Evolutionary conservation across 1,140 invertebrate species (phyloP).

Genomic region (Globodera ellingtonae): DNA sequence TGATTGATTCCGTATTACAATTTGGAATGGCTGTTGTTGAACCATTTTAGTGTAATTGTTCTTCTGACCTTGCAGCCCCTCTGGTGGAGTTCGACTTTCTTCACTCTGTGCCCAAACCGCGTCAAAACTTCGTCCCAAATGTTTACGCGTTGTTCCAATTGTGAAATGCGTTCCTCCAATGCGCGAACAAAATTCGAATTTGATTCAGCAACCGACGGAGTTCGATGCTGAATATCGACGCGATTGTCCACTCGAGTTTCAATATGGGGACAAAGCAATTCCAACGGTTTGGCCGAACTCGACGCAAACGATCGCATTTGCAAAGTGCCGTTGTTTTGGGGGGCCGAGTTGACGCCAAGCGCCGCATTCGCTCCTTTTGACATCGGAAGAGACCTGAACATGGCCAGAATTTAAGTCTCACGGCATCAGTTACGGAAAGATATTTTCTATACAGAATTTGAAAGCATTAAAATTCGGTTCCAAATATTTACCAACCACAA

Average conservation of each 20-base stretch:
- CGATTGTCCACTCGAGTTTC: background rate
- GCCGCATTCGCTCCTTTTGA: background rate
- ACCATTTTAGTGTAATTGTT: background rate
- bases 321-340: background rate
- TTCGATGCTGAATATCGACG: background rate
- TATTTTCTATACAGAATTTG: background rate
- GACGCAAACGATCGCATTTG: background rate
- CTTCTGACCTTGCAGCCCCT: slow-evolving; percentile 34
- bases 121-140: background rate
- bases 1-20: no score
- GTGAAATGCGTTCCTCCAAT: slow-evolving; percentile 1
- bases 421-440: background rate
- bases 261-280: background rate
- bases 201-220: background rate
- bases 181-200: background rate
- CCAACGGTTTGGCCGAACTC: slow-evolving; percentile 6
- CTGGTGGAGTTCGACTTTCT: slow-evolving; percentile 44
- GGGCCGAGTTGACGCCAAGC: background rate
- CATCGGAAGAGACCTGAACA: background rate
- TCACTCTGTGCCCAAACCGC: slow-evolving; percentile 27
- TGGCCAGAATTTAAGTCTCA: background rate
- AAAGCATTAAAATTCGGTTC: slow-evolving; percentile 11
- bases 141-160: slow-evolving; percentile 29
- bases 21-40: no score
- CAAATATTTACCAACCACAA: slow-evolving; percentile 10